phyloP scores from a whole-genome alignment of 2,888 invertebrate species.

The Poecilobothrus nobilitatus region DNA sequence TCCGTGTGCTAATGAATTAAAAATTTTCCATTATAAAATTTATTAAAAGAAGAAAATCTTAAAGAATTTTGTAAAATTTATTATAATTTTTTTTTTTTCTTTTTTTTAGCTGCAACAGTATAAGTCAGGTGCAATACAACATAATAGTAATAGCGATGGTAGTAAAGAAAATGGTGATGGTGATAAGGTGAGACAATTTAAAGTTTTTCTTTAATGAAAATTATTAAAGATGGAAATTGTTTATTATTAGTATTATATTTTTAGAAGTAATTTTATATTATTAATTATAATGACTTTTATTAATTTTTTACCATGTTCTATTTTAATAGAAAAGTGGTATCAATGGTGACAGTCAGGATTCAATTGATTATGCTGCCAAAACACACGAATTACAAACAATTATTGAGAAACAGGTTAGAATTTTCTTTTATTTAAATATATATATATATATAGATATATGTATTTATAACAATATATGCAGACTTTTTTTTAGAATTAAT shows the following conservation, averaged over 20 bases:
- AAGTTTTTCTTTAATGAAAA: conserved; percentile 12
- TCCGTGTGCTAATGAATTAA: not conserved
- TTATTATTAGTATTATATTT: not conserved
- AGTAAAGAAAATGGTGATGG: conserved; percentile 75
- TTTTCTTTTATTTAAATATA: conserved; percentile 7
- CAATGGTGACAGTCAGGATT: conserved; percentile 41
- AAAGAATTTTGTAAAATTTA: not conserved
- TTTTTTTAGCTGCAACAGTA: conserved; percentile 67
- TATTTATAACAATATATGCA: not conserved
- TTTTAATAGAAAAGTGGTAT: conserved; percentile 20
- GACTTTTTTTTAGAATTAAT: too few relatives aligned
- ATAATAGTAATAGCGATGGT: conserved; percentile 50
- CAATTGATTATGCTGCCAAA: conserved; percentile 45
- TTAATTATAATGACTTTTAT: not conserved
- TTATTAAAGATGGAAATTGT: too few relatives aligned
- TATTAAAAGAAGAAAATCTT: conserved; percentile 7
- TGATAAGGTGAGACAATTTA: conserved; percentile 34
- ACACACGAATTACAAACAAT: conserved; percentile 76
- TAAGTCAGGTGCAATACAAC: conserved; percentile 60
- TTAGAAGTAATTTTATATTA: not conserved
- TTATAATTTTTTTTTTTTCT: conserved; percentile 9
- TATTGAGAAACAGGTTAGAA: conserved; percentile 72
- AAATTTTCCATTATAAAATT: not conserved
- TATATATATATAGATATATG: too few relatives aligned
- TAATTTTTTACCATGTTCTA: not conserved